phyloP scores from a whole-genome alignment of 2,888 invertebrate species.

The Aleiodes alternator region DNA sequence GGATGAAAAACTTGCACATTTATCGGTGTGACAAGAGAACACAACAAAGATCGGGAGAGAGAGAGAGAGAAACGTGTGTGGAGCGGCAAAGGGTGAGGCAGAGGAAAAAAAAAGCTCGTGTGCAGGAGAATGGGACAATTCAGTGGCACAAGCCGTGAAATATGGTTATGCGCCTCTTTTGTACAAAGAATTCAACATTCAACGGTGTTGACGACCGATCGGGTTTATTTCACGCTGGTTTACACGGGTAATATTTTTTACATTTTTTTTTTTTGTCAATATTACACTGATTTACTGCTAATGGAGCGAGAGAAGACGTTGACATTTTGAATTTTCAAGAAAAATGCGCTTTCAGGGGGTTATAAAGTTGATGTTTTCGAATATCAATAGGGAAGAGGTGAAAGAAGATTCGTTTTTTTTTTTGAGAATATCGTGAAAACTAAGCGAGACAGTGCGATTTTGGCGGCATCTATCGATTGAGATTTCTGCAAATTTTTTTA shows the following conservation, averaged over 20 bases:
- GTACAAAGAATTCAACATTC: slow-evolving; percentile 41
- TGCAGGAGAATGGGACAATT: slow-evolving; percentile 4
- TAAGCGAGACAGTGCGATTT: too few relatives aligned
- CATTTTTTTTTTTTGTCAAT: slow-evolving; percentile 48
- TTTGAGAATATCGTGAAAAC: too few relatives aligned
- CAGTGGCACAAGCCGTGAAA: slow-evolving; percentile 48
- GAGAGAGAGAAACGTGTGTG: slow-evolving; percentile 17
- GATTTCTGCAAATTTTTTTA: too few relatives aligned
- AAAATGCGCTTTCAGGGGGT: neutral
- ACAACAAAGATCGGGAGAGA: slow-evolving; percentile 36
- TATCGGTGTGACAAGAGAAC: slow-evolving; percentile 29
- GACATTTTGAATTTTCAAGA: neutral
- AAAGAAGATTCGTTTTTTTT: too few relatives aligned
- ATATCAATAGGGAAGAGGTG: too few relatives aligned
- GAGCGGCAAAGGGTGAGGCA: neutral
- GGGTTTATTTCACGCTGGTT: slow-evolving; percentile 65
- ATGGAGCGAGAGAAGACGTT: slow-evolving; percentile 26
- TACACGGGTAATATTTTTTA: slow-evolving; percentile 54
- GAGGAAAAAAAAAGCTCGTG: neutral
- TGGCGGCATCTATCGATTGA: too few relatives aligned
- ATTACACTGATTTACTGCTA: slow-evolving; percentile 64
- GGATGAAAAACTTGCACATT: slow-evolving; percentile 33
- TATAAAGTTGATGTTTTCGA: too few relatives aligned
- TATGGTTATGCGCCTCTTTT: slow-evolving; percentile 56
- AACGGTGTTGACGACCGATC: slow-evolving; percentile 55